Conservation (phyloP, 1,140 invertebrate species). For the Drosophila azteca region DNA sequence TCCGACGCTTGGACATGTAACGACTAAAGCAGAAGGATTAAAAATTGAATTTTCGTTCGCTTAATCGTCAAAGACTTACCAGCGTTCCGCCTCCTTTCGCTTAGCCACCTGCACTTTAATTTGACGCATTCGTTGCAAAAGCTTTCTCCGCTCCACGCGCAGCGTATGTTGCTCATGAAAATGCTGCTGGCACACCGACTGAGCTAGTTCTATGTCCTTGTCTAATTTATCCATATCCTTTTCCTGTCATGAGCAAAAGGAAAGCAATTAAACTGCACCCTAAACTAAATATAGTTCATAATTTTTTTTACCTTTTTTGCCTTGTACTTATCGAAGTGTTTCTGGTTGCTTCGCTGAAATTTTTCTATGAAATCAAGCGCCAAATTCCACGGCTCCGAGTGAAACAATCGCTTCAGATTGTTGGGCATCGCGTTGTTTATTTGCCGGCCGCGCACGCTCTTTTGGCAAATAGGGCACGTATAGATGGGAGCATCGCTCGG, state of each 20-base stretch:
- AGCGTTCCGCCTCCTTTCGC: neutral
- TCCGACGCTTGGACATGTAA: neutral
- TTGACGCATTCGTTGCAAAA: neutral
- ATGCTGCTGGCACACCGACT: constrained; percentile 28
- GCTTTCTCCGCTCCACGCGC: constrained; percentile 21
- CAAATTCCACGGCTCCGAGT: constrained; percentile 58
- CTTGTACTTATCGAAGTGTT: constrained; percentile 41
- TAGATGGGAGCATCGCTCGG: constrained; percentile 47
- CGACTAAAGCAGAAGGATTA: too few species aligned
- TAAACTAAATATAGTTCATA: neutral
- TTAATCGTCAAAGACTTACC: constrained; percentile 1
- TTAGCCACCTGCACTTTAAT: constrained; percentile 12
- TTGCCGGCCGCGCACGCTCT: constrained; percentile 51
- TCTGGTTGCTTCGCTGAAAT: constrained; percentile 52
- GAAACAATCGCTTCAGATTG: constrained; percentile 58
- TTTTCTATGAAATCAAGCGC: constrained; percentile 9
- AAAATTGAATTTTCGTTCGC: neutral
- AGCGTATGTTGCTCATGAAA: neutral
- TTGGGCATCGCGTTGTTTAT: constrained; percentile 55
- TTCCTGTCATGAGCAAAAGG: neutral
- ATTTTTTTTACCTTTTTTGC: constrained; percentile 21
- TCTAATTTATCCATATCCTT: neutral
- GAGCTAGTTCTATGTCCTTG: constrained; percentile 14
- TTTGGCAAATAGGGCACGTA: constrained; percentile 51
- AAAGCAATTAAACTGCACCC: neutral